Evolutionary conservation across 1,140 invertebrate genomes (phyloP).

Genomic region (Drosophila quadrilineata): DNA sequence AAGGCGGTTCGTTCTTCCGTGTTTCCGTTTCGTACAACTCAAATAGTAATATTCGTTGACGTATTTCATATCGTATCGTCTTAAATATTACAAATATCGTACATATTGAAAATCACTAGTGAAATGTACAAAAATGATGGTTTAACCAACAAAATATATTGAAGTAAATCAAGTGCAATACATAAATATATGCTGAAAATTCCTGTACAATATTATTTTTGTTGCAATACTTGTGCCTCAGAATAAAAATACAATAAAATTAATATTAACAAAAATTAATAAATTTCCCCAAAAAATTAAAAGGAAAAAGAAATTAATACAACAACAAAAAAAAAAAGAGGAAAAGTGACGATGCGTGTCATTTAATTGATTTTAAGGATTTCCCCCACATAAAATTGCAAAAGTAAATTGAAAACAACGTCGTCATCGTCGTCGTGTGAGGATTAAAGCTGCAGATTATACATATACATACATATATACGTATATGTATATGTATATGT

Average conservation of each 20-base stretch:
- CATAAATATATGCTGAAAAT: not conserved
- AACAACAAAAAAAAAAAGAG: slow-evolving; percentile 29
- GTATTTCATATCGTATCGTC: slow-evolving; percentile 19
- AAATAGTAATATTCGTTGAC: slow-evolving; percentile 25
- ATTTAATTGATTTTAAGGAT: slow-evolving; percentile 78
- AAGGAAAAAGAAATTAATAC: slow-evolving; percentile 1
- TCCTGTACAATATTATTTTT: slow-evolving; percentile 11
- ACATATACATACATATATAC: slow-evolving; percentile 11
- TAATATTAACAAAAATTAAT: not conserved
- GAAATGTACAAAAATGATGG: slow-evolving; percentile 12
- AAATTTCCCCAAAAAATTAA: too few relatives aligned
- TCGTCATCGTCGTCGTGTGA: slow-evolving; percentile 36
- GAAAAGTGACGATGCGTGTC: slow-evolving; percentile 59
- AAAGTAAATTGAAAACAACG: slow-evolving; percentile 60
- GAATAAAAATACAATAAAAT: slow-evolving; percentile 1
- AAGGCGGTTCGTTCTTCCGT: slow-evolving; percentile 66
- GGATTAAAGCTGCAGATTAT: slow-evolving; percentile 73
- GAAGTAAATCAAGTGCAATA: not conserved
- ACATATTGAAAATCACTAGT: slow-evolving; percentile 29
- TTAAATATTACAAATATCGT: slow-evolving; percentile 26
- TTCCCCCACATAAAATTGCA: slow-evolving; percentile 48
- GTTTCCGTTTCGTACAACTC: slow-evolving; percentile 59
- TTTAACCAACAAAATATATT: slow-evolving; percentile 2
- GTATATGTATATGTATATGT: slow-evolving; percentile 4
- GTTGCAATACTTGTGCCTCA: slow-evolving; percentile 43